These are phyloP conservation scores for Neoitamus cyanurus DNA, from an alignment of 2,888 invertebrate genomes.

Conservation along the genomic window DNA sequence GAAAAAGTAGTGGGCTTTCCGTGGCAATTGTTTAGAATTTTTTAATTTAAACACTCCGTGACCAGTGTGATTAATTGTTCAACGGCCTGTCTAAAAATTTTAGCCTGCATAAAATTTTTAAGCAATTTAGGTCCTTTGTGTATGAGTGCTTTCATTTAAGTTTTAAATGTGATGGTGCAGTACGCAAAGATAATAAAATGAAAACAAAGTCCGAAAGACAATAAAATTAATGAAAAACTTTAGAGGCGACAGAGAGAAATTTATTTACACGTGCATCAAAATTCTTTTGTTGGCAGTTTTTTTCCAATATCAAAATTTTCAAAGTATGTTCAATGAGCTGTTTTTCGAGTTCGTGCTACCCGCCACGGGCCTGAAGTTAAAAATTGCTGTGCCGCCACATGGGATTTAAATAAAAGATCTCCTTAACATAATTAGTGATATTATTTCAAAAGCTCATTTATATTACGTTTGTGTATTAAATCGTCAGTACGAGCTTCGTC, in stretches of 20 bases:
- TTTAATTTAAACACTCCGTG: neutral
- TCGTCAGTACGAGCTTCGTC: conserved; percentile 7
- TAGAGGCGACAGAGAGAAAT: neutral
- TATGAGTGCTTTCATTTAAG: neutral
- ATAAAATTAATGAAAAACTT: neutral
- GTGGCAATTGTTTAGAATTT: neutral
- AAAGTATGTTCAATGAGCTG: neutral
- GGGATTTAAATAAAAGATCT: conserved; percentile 1
- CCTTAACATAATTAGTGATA: conserved; percentile 1
- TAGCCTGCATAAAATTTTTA: neutral
- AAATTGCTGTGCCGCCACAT: neutral
- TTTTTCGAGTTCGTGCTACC: neutral
- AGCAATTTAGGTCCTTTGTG: neutral
- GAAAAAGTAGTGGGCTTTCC: neutral
- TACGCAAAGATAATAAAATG: neutral
- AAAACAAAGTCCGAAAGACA: neutral
- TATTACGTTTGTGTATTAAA: neutral
- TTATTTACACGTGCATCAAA: neutral
- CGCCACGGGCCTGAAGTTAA: neutral
- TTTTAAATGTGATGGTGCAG: neutral
- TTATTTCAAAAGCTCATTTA: conserved; percentile 5
- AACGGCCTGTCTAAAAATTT: no score
- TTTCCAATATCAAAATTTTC: neutral
- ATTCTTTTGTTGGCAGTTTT: neutral
- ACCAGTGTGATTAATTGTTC: neutral